Evolutionary conservation across 2,888 invertebrate genomes (phyloP).

Genomic region (Limnephilus marmoratus): DNA sequence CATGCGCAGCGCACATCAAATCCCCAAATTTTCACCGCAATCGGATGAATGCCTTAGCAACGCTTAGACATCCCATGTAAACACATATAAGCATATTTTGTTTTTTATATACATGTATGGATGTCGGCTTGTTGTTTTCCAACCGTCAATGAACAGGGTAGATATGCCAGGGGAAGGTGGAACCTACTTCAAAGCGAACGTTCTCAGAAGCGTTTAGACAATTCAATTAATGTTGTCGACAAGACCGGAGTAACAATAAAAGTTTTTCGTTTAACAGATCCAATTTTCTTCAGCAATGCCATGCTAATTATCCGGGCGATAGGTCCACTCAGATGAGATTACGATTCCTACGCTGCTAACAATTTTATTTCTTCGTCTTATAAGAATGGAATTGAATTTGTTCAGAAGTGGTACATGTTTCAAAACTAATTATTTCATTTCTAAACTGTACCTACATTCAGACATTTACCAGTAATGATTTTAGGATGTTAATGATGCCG

Average conservation of each 20-base stretch:
- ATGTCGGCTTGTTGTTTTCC: neutral
- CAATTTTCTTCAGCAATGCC: slow-evolving; percentile 29
- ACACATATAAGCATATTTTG: too few species aligned
- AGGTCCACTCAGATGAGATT: slow-evolving; percentile 23
- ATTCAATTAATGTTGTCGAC: slow-evolving; percentile 46
- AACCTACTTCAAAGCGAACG: neutral
- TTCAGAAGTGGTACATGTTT: neutral
- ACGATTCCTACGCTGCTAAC: neutral
- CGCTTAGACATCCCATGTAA: too few species aligned
- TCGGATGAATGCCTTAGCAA: too few species aligned
- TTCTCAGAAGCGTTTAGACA: slow-evolving; percentile 7
- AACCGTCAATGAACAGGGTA: neutral
- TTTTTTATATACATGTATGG: too few species aligned
- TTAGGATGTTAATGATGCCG: neutral
- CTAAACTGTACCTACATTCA: neutral
- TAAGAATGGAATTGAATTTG: neutral
- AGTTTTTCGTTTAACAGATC: slow-evolving; percentile 36
- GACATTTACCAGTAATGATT: neutral
- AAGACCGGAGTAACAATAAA: slow-evolving; percentile 20
- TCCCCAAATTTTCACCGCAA: too few species aligned
- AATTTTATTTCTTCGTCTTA: slow-evolving; percentile 7
- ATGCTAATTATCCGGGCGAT: slow-evolving; percentile 41
- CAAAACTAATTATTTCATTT: neutral
- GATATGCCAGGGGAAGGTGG: neutral
- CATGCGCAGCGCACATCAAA: too few species aligned